A percentile compares a stretch with the other conserved stretches of the same genome.
These are phyloP conservation scores for Stenoptilia bipunctidactyla DNA, from an alignment of 2,888 invertebrate species.

Conservation along the genomic window DNA sequence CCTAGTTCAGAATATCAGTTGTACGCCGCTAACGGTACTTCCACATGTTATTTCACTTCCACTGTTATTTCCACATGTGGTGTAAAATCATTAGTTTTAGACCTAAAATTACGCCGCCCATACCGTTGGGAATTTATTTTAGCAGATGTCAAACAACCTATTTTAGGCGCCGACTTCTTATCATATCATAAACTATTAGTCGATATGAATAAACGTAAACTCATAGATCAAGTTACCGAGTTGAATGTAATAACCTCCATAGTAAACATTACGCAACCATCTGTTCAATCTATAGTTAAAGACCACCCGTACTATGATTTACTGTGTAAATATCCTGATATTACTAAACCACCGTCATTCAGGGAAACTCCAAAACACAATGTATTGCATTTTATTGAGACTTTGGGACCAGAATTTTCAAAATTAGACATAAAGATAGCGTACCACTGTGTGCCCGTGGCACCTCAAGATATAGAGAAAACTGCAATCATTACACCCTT, in stretches of 20 bases:
- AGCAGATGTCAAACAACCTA: slow-evolving; percentile 8
- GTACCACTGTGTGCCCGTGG: slow-evolving; percentile 4
- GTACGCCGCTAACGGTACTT: slow-evolving; percentile 8
- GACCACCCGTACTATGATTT: background rate
- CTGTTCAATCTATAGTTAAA: background rate
- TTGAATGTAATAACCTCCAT: slow-evolving; percentile 7
- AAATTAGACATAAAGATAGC: slow-evolving; percentile 10
- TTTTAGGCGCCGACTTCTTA: slow-evolving; percentile 13
- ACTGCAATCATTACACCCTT: slow-evolving; percentile 16
- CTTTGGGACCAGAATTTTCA: slow-evolving; percentile 7
- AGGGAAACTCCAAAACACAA: slow-evolving; percentile 1
- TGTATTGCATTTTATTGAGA: slow-evolving; percentile 11
- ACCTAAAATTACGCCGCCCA: slow-evolving; percentile 7
- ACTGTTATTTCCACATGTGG: slow-evolving; percentile 5
- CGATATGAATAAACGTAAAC: slow-evolving; percentile 8
- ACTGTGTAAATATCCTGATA: background rate
- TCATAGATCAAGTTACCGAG: slow-evolving; percentile 10
- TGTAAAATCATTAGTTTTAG: slow-evolving; percentile 6
- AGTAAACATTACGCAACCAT: background rate
- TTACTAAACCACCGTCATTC: background rate
- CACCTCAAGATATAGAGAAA: slow-evolving; percentile 9
- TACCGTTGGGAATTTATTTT: slow-evolving; percentile 8
- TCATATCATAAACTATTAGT: slow-evolving; percentile 10
- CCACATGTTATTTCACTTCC: too few relatives aligned
- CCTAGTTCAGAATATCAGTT: slow-evolving; percentile 3